Conservation (phyloP, 2,888 invertebrate genomes). For the Hyppa rectilinea region DNA sequence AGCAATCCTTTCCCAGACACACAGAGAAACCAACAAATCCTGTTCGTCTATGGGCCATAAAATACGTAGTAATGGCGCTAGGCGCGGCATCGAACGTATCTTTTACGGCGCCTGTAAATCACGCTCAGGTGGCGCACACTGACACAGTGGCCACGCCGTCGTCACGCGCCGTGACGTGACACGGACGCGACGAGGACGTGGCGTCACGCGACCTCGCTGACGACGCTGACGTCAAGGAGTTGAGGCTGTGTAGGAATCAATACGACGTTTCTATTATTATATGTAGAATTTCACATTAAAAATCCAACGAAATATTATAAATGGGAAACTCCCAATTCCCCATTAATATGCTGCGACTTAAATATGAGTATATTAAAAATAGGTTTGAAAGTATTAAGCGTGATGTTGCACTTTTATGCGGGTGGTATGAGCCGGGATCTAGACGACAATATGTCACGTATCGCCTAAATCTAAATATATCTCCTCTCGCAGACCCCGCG, state of each 20-base stretch:
- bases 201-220: not conserved
- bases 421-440: not conserved
- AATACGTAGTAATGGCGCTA: constrained; percentile 33
- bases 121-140: constrained; percentile 33
- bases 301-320: too few species aligned
- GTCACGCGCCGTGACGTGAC: not conserved
- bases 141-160: constrained; percentile 19
- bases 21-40: constrained; percentile 12
- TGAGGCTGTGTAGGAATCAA: not conserved
- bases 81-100: constrained; percentile 27
- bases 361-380: not conserved
- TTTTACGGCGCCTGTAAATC: constrained; percentile 48
- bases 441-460: not conserved
- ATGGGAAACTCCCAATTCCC: too few species aligned
- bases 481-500: not conserved
- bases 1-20: constrained; percentile 5
- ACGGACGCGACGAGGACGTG: not conserved
- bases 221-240: not conserved
- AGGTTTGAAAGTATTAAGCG: not conserved
- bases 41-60: constrained; percentile 19
- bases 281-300: not conserved
- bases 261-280: constrained; percentile 2
- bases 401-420: not conserved
- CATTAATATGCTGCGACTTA: not conserved
- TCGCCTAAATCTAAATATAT: not conserved